phyloP scores from a whole-genome alignment of 2,888 invertebrate genomes.

The Alentia gelatinosa region DNA sequence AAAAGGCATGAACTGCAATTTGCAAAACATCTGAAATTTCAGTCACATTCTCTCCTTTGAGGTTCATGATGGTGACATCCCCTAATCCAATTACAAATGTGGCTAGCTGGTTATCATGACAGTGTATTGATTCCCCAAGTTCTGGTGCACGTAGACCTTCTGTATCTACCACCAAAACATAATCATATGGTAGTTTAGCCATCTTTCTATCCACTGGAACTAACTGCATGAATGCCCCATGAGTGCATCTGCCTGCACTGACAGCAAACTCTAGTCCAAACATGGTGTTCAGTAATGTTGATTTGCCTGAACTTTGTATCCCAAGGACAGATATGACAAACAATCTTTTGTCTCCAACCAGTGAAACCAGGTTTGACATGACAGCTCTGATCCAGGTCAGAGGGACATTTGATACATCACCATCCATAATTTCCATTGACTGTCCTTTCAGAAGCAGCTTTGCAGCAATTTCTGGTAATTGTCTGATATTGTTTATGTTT shows the following conservation, averaged over 20 bases:
- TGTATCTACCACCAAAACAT: slow-evolving; percentile 33
- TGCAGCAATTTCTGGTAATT: slow-evolving; percentile 43
- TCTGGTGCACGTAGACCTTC: slow-evolving; percentile 42
- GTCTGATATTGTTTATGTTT: too few species aligned
- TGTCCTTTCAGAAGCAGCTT: slow-evolving; percentile 49
- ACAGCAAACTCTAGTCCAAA: slow-evolving; percentile 57
- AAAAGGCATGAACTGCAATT: slow-evolving; percentile 55
- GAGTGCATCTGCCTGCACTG: slow-evolving; percentile 56
- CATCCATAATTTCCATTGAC: slow-evolving; percentile 56
- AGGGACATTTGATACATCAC: slow-evolving; percentile 49
- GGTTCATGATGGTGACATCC: slow-evolving; percentile 55
- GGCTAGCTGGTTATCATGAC: slow-evolving; percentile 56
- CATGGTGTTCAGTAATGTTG: slow-evolving; percentile 58
- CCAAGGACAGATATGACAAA: slow-evolving; percentile 57
- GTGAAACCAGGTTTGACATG: neutral
- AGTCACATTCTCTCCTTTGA: slow-evolving; percentile 30
- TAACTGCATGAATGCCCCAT: slow-evolving; percentile 53
- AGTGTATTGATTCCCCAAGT: neutral
- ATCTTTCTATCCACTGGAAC: neutral
- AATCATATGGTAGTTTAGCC: neutral
- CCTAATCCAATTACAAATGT: slow-evolving; percentile 56
- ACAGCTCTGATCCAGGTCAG: slow-evolving; percentile 46
- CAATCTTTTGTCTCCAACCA: slow-evolving; percentile 46
- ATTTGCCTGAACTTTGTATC: slow-evolving; percentile 58
- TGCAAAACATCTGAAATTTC: slow-evolving; percentile 55